phyloP scores from a whole-genome alignment of 2,888 invertebrate species.

The Smittia aterrima region DNA sequence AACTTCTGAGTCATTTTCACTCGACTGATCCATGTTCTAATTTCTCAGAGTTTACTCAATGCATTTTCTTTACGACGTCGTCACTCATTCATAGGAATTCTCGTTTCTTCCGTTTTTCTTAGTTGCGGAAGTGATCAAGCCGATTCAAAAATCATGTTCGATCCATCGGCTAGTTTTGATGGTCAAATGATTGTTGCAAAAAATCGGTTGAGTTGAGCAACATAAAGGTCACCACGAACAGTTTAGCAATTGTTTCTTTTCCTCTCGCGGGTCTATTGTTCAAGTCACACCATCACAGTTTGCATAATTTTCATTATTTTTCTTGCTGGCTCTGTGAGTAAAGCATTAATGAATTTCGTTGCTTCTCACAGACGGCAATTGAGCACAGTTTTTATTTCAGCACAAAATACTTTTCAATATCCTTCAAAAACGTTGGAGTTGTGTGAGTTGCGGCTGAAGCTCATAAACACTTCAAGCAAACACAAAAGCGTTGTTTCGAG shows the following conservation, averaged over 20 bases:
- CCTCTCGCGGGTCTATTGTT: conserved; percentile 11
- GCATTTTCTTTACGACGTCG: not conserved
- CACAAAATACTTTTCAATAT: conserved; percentile 35
- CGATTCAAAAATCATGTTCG: not conserved
- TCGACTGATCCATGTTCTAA: conserved; percentile 28
- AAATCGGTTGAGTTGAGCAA: not conserved
- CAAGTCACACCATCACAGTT: conserved; percentile 25
- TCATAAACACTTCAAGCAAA: conserved; percentile 16
- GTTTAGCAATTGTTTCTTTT: conserved; percentile 11
- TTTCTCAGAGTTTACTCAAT: not conserved
- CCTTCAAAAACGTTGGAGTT: conserved; percentile 22
- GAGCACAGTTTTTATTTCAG: no score
- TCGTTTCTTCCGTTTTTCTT: not conserved
- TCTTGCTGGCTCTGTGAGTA: not conserved
- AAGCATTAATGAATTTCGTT: conserved; percentile 3
- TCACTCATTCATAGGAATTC: not conserved
- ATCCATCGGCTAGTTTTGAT: conserved; percentile 13
- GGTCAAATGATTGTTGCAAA: not conserved
- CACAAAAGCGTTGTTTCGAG: not conserved
- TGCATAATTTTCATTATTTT: conserved; percentile 20
- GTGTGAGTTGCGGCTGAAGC: not conserved
- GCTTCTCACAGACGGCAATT: not conserved
- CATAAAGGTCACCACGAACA: conserved; percentile 37
- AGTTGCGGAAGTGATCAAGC: conserved; percentile 11
- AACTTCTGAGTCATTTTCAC: conserved; percentile 18